These are phyloP conservation scores for Scaptomyza montana DNA, from an alignment of 1,140 invertebrate species.

Conservation along the genomic window DNA sequence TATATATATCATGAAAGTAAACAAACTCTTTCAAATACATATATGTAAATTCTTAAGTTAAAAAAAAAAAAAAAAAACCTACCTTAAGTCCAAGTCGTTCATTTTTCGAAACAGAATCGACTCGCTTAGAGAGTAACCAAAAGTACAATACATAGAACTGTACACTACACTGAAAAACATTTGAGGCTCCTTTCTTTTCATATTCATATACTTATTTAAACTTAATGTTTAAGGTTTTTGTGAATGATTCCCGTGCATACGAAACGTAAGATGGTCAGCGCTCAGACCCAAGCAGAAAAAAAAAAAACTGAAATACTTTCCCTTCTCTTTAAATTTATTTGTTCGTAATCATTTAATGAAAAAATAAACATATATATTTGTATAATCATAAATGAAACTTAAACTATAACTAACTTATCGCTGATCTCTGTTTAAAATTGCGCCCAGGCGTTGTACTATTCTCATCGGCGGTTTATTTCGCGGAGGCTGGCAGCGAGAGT, in stretches of 20 bases:
- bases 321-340: background rate
- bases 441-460: slow-evolving; percentile 98
- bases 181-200: background rate
- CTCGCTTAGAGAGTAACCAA: background rate
- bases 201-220: background rate
- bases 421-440: slow-evolving; percentile 76
- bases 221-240: slow-evolving; percentile 1
- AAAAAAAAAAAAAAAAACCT: slow-evolving; percentile 40
- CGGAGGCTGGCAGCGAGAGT: slow-evolving; percentile 97
- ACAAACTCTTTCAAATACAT: no score
- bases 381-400: slow-evolving; percentile 9
- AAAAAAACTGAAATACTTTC: slow-evolving; percentile 30
- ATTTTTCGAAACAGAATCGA: background rate
- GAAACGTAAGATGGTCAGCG: slow-evolving; percentile 13
- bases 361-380: background rate
- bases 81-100: slow-evolving; percentile 8
- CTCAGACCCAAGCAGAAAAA: slow-evolving; percentile 49
- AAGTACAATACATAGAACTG: slow-evolving; percentile 4
- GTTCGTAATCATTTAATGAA: slow-evolving; percentile 5
- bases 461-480: slow-evolving; percentile 99
- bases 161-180: slow-evolving; percentile 23
- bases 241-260: slow-evolving; percentile 8
- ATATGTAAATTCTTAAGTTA: slow-evolving; percentile 61
- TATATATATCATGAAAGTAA: background rate
- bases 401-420: slow-evolving; percentile 84